A percentile compares a stretch with the other conserved stretches of the same genome.
Evolutionary conservation across 2,888 invertebrate species (phyloP).

Genomic region (Notocelia uddmanniana): DNA sequence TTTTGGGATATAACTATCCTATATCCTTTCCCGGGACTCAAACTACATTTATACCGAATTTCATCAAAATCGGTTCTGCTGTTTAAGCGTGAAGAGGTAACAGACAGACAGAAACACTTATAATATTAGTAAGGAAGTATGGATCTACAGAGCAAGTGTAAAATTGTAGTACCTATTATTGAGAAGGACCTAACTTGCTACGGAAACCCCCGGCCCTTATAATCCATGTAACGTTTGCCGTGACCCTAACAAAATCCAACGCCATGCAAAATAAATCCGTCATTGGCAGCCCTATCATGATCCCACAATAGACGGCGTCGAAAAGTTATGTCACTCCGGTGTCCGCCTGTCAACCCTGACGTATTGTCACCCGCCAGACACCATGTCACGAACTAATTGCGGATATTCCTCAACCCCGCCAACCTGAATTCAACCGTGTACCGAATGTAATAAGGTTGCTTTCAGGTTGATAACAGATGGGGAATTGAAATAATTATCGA

Average conservation of each 20-base stretch:
- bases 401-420: background rate
- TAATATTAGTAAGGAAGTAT: too few species aligned
- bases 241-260: conserved; percentile 24
- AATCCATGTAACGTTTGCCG: conserved; percentile 4
- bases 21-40: too few species aligned
- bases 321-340: conserved; percentile 69
- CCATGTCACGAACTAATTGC: conserved; percentile 61
- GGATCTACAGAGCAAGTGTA: too few species aligned
- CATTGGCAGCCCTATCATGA: conserved; percentile 54
- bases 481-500: conserved; percentile 29
- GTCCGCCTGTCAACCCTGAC: conserved; percentile 59
- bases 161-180: too few species aligned
- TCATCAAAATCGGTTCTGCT: too few species aligned
- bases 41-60: too few species aligned
- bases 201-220: conserved; percentile 7
- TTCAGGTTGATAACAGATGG: background rate
- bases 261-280: conserved; percentile 40
- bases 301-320: conserved; percentile 68
- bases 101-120: too few species aligned
- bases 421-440: background rate
- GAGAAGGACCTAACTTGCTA: background rate
- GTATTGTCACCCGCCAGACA: conserved; percentile 61
- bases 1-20: too few species aligned
- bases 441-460: background rate
- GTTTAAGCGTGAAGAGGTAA: too few species aligned